Percentiles rank a stretch among this genome's conserved stretches.
Conservation (phyloP, 2,797 vertebrate species). For the Muscicapa comitata region DNA sequence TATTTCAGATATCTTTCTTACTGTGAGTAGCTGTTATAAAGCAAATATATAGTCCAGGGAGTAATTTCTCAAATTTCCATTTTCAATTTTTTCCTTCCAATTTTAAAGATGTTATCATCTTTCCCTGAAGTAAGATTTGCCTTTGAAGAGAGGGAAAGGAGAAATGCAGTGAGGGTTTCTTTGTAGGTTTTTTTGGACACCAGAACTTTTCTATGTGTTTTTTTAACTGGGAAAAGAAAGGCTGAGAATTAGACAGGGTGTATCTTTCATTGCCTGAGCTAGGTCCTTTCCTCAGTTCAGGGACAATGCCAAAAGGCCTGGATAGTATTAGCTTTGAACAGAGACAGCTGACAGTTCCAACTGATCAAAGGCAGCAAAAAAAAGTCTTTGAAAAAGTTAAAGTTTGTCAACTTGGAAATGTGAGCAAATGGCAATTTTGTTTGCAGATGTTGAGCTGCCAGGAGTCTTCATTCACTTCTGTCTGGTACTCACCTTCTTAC, state of each 20-base stretch:
- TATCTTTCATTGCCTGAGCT: not conserved
- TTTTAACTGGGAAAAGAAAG: not conserved
- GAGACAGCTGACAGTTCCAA: not conserved
- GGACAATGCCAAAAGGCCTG: not conserved
- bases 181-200: not conserved
- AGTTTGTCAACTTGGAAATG: not conserved
- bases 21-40: not conserved
- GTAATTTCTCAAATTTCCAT: not conserved
- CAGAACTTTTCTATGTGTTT: not conserved
- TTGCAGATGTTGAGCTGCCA: not conserved
- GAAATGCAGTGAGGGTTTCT: not conserved
- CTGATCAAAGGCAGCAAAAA: not conserved
- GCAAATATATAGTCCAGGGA: not conserved
- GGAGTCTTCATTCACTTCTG: not conserved
- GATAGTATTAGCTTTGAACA: not conserved
- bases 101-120: not conserved
- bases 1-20: not conserved
- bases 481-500: not conserved
- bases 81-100: not conserved
- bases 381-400: not conserved
- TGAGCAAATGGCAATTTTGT: not conserved
- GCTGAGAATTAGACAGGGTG: not conserved
- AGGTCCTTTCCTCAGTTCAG: not conserved
- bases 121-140: not conserved
- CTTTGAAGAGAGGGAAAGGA: not conserved